Evolutionary conservation across 2,888 invertebrate genomes (phyloP).

Genomic region (Drosophila affinis): DNA sequence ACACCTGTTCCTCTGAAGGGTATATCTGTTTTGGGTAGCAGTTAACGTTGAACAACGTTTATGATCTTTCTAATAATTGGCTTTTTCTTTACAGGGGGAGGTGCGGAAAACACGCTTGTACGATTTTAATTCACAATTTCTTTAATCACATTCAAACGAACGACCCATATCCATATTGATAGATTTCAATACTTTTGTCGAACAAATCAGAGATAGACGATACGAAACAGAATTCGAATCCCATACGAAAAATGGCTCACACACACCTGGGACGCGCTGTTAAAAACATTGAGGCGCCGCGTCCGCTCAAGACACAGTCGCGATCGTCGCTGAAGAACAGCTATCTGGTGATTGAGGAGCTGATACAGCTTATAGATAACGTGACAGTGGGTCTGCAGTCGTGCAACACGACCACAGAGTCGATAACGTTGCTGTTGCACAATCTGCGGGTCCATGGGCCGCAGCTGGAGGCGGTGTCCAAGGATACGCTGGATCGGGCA

Average conservation of each 20-base stretch:
- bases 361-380: slow-evolving; percentile 92
- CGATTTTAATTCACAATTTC: slow-evolving; percentile 75
- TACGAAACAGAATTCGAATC: slow-evolving; percentile 13
- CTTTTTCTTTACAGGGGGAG: slow-evolving; percentile 81
- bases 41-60: not conserved
- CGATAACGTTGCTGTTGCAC: slow-evolving; percentile 90
- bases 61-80: not conserved
- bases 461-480: slow-evolving; percentile 91
- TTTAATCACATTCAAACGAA: slow-evolving; percentile 45
- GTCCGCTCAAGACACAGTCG: slow-evolving; percentile 88
- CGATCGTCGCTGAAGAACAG: slow-evolving; percentile 83
- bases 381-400: slow-evolving; percentile 91
- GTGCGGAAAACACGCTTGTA: slow-evolving; percentile 82
- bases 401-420: slow-evolving; percentile 88
- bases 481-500: slow-evolving; percentile 92
- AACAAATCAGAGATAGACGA: too few species aligned
- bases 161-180: slow-evolving; percentile 9
- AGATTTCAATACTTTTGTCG: not conserved
- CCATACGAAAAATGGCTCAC: slow-evolving; percentile 84
- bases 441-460: slow-evolving; percentile 92
- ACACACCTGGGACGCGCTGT: slow-evolving; percentile 88
- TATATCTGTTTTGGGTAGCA: not conserved
- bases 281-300: slow-evolving; percentile 90
- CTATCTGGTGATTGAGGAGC: slow-evolving; percentile 88
- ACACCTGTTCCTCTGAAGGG: not conserved